phyloP scores from a whole-genome alignment of 2,888 invertebrate species.

The Drosophila kokeensis region DNA sequence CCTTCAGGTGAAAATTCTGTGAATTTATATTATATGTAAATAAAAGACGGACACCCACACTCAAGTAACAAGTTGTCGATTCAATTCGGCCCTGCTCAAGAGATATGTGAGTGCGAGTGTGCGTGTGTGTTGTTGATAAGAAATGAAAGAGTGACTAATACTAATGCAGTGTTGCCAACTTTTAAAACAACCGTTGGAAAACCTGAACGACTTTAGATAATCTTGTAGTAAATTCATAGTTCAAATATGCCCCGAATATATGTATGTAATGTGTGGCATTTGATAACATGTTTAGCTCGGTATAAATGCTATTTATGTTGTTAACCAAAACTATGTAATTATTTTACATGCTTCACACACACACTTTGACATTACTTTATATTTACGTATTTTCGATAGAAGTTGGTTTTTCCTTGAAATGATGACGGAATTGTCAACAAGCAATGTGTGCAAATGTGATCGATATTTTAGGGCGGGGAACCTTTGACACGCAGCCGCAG shows the following conservation, averaged over 20 bases:
- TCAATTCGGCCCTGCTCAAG: slow-evolving; percentile 6
- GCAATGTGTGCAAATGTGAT: neutral
- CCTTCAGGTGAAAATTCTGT: slow-evolving; percentile 86
- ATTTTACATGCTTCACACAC: neutral
- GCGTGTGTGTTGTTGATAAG: slow-evolving; percentile 39
- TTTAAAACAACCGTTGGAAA: neutral
- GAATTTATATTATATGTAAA: neutral
- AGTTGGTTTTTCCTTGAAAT: neutral
- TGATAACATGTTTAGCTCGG: no score
- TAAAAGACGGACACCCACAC: slow-evolving; percentile 22
- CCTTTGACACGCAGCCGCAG: neutral
- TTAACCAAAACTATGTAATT: neutral
- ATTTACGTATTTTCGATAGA: neutral
- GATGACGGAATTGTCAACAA: neutral
- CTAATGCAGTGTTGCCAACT: neutral
- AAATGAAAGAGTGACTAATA: slow-evolving; percentile 64
- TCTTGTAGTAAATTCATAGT: neutral
- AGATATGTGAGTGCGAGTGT: slow-evolving; percentile 5
- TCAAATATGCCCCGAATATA: neutral
- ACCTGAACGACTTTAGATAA: neutral
- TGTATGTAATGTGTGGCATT: neutral
- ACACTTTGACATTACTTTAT: neutral
- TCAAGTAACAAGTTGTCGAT: slow-evolving; percentile 57
- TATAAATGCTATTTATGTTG: neutral
- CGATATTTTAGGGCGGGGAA: slow-evolving; percentile 38